Percentiles rank a stretch among this genome's conserved stretches.
These are phyloP conservation scores for Clarias magur DNA, from an alignment of 2,113 vertebrate species.

Conservation along the genomic window DNA sequence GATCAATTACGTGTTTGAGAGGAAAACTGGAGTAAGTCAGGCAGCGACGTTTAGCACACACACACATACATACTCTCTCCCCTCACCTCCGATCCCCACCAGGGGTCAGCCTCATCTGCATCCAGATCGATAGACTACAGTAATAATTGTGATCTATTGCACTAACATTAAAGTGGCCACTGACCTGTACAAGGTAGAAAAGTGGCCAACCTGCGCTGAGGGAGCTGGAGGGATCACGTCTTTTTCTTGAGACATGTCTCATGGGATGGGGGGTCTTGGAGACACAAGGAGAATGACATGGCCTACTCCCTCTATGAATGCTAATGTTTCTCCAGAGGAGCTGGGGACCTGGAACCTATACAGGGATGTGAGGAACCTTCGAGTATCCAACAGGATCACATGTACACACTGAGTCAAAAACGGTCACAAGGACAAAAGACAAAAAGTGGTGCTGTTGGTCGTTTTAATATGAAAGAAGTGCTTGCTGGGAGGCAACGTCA, in stretches of 20 bases:
- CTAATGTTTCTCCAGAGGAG: conserved; percentile 68
- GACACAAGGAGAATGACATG: conserved; percentile 63
- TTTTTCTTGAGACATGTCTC: conserved; percentile 48
- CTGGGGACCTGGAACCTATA: conserved; percentile 7
- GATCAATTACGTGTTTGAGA: conserved; percentile 27
- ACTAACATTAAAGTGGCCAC: conserved; percentile 72
- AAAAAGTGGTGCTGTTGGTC: background rate
- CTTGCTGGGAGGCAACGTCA: background rate
- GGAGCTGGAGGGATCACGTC: conserved; percentile 59
- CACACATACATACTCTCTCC: conserved; percentile 43
- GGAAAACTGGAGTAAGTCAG: conserved; percentile 40
- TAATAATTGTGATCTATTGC: conserved; percentile 80
- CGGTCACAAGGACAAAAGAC: background rate
- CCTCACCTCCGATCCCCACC: conserved; percentile 62
- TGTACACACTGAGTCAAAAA: background rate
- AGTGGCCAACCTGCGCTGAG: conserved; percentile 55
- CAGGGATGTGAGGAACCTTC: conserved; percentile 18
- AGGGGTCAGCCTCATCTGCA: conserved; percentile 70
- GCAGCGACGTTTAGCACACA: conserved; percentile 62
- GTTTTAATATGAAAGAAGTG: background rate
- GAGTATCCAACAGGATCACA: conserved; percentile 18
- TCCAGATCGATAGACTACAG: conserved; percentile 78
- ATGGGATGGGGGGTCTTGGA: conserved; percentile 1
- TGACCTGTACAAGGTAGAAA: conserved; percentile 67
- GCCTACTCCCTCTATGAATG: conserved; percentile 75